Evolutionary conservation across 2,113 vertebrate species (phyloP).

Genomic region (Eira barbara): DNA sequence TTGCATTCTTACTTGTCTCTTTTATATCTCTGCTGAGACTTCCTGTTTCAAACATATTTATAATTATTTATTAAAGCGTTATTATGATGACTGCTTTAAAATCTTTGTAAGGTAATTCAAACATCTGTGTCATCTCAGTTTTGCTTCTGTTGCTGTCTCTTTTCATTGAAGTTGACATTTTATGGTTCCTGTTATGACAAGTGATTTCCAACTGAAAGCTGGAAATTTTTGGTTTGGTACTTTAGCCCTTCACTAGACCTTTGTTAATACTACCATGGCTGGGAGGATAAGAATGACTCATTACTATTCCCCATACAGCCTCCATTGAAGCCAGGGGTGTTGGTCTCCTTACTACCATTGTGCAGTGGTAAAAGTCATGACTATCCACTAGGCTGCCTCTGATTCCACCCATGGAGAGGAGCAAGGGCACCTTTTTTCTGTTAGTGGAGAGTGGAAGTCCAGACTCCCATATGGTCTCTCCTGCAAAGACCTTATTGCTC

Average conservation of each 20-base stretch:
- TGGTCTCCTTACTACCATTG: not conserved
- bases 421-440: not conserved
- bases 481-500: not conserved
- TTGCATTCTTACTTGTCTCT: not conserved
- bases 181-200: not conserved
- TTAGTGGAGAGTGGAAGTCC: not conserved
- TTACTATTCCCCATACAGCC: not conserved
- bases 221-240: not conserved
- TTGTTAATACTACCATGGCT: not conserved
- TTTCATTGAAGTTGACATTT: not conserved
- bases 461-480: not conserved
- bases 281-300: not conserved
- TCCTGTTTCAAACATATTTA: not conserved
- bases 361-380: not conserved
- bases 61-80: not conserved
- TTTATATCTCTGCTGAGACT: not conserved
- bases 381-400: not conserved
- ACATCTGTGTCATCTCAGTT: not conserved
- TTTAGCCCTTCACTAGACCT: not conserved
- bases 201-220: not conserved
- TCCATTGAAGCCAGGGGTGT: no score
- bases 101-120: not conserved
- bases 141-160: not conserved
- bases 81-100: not conserved
- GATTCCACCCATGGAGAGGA: not conserved